Base-by-base conservation (phyloP, 2,797 vertebrate species). In the Bovichtus variegatus region DNA sequence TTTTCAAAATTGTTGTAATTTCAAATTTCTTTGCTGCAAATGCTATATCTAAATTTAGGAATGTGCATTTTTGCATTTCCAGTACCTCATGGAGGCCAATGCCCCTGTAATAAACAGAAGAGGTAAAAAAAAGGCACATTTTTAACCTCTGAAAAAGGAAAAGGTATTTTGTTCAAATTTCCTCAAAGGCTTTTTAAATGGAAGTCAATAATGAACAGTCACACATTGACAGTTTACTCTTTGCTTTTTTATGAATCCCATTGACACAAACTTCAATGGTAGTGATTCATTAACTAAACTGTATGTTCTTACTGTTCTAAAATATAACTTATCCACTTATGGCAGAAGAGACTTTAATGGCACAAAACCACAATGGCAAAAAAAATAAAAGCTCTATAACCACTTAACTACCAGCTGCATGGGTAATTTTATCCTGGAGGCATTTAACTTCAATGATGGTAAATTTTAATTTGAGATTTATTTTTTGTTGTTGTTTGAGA, bases 301-400 rank as follows among this genome's bases (percentile, higher is more conserved):
- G 43, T 23, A 44, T 31, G 15, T 29, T 75, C 29, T 34, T 46
- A 57, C 16, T 44, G 46, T 41, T 65, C 40, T 70, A 38, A 34
- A 34, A 27, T 64, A 38, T 54, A 74, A 74, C 23, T 46, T 44
- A 36, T 55, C 65, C 49, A 76, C 55, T 75, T 50, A 74, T 9
- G 16, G 29, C 54, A 78, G 21, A 63, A 18, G 6, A 60, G 34
- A n/a, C 55, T 34, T 25, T 63, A 43, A 68, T 63, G 58, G 25
- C 72, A 53, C 21, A 46, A 67, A 82, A 67, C 50, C 74, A 74
- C 44, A 36, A 34, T 21, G 51, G 38, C 60, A 71, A 57, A 74
- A 71, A 81, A 78, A 71, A 57, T 74, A 67, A 78, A 78, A 31
- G 27, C 59, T 61, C 47, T 47, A 60, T 41, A 53, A 75, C 64